phyloP scores from a whole-genome alignment of 2,888 invertebrate species.

The Tromatobia lineatoria region DNA sequence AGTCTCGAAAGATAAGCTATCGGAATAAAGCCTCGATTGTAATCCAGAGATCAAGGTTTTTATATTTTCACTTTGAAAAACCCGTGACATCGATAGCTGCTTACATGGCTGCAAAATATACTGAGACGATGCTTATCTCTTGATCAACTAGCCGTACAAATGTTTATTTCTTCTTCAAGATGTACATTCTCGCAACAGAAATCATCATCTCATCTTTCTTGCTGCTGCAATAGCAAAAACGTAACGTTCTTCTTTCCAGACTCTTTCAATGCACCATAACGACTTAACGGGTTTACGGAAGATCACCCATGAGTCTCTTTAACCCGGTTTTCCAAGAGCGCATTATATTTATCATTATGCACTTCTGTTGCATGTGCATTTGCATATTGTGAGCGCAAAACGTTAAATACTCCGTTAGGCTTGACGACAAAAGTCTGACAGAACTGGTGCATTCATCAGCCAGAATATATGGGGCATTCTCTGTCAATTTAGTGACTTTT shows the following conservation, averaged over 20 bases:
- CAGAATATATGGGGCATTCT: too few species aligned
- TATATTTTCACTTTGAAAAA: neutral
- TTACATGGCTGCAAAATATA: neutral
- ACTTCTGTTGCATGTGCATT: constrained; percentile 22
- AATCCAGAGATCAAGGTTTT: constrained; percentile 39
- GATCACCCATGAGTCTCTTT: constrained; percentile 73
- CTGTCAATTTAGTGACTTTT: too few species aligned
- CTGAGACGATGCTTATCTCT: neutral
- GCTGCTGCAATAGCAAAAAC: neutral
- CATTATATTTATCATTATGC: constrained; percentile 58
- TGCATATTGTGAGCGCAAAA: constrained; percentile 21
- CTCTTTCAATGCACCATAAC: constrained; percentile 66
- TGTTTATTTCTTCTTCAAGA: neutral
- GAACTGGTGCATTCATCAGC: neutral
- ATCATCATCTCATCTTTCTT: neutral
- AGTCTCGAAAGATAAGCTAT: constrained; percentile 52
- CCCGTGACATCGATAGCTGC: neutral
- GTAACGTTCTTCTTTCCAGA: constrained; percentile 33
- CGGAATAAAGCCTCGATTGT: constrained; percentile 28
- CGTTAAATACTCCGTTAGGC: constrained; percentile 22
- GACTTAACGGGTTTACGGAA: constrained; percentile 75
- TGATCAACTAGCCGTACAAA: neutral
- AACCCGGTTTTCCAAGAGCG: constrained; percentile 72
- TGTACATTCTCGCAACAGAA: neutral
- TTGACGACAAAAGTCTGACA: neutral